Evolutionary conservation across 1,140 invertebrate genomes (phyloP).

Genomic region (Drosophila subpulchrella): DNA sequence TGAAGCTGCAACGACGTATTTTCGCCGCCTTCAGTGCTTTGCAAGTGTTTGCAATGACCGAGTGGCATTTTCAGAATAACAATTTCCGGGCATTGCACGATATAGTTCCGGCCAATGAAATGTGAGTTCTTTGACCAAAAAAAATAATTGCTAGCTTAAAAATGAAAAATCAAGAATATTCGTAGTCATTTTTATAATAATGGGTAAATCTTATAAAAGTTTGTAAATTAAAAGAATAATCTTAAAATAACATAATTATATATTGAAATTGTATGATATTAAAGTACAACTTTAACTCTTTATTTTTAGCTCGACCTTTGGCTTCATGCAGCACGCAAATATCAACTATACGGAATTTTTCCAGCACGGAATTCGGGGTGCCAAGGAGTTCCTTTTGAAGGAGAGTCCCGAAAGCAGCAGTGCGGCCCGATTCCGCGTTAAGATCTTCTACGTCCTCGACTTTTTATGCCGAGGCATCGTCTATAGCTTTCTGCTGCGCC

Average conservation of each 20-base stretch:
- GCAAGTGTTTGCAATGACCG: constrained; percentile 91
- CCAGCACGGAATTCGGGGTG: constrained; percentile 86
- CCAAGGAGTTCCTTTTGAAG: constrained; percentile 86
- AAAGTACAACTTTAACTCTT: background rate
- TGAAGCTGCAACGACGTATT: constrained; percentile 92
- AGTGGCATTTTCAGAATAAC: constrained; percentile 93
- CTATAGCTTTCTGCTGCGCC: constrained; percentile 50
- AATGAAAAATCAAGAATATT: too few relatives aligned
- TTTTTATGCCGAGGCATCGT: constrained; percentile 49
- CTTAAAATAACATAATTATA: too few relatives aligned
- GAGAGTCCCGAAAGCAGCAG: constrained; percentile 85
- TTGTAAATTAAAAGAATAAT: too few relatives aligned
- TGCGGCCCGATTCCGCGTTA: constrained; percentile 55
- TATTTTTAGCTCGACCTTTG: constrained; percentile 49
- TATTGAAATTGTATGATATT: constrained; percentile 5
- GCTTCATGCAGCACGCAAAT: constrained; percentile 83
- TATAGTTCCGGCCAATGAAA: constrained; percentile 87
- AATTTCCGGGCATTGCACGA: constrained; percentile 89
- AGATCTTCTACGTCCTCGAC: constrained; percentile 65
- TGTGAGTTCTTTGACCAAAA: constrained; percentile 59
- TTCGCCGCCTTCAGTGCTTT: constrained; percentile 91
- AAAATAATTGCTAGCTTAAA: too few relatives aligned
- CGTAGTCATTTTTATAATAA: too few relatives aligned
- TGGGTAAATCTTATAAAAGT: too few relatives aligned
- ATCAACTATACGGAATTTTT: constrained; percentile 85